Evolutionary conservation across 2,113 vertebrate genomes (phyloP).

Genomic region (Paedocypris sp.): DNA sequence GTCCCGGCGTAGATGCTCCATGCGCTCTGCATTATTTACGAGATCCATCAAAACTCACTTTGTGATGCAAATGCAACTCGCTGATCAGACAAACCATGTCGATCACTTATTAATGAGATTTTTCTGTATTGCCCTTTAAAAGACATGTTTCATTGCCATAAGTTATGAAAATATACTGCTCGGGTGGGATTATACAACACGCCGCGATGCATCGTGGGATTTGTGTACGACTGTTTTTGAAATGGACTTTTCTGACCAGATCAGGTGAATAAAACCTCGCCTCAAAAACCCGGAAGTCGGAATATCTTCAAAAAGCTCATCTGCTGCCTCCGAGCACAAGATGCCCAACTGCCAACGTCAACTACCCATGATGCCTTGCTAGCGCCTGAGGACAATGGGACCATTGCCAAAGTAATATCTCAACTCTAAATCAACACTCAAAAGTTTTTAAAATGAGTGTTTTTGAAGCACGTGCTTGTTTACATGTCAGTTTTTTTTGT

Average conservation of each 20-base stretch:
- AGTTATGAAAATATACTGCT: neutral
- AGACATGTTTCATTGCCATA: neutral
- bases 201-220: neutral
- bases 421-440: neutral
- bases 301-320: slow-evolving; percentile 67
- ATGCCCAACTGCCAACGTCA: slow-evolving; percentile 46
- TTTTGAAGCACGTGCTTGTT: neutral
- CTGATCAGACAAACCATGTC: neutral
- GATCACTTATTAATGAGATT: no score
- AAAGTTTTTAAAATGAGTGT: neutral
- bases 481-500: no score
- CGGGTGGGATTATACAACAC: neutral
- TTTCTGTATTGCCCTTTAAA: no score
- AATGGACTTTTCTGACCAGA: slow-evolving; percentile 36
- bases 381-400: slow-evolving; percentile 57
- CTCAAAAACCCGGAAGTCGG: slow-evolving; percentile 63
- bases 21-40: slow-evolving; percentile 4
- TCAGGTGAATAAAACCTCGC: slow-evolving; percentile 57
- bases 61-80: neutral
- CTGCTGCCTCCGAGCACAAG: slow-evolving; percentile 63
- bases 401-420: slow-evolving; percentile 57
- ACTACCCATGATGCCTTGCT: slow-evolving; percentile 47
- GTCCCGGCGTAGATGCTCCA: neutral
- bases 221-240: slow-evolving; percentile 7
- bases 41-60: neutral